Conservation (phyloP, 1,140 invertebrate species). For the Vanessa atalanta region DNA sequence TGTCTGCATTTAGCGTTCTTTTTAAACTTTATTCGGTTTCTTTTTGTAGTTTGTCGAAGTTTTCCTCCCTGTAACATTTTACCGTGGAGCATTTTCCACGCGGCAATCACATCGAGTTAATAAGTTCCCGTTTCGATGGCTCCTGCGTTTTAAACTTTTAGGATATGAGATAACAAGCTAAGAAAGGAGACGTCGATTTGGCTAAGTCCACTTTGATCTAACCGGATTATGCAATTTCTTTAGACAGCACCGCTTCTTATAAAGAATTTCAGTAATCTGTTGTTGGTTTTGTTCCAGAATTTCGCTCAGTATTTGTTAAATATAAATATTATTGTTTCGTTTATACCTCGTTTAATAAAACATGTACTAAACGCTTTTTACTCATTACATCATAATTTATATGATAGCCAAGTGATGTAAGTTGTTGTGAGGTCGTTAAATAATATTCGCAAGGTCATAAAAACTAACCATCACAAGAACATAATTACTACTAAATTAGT, state of each 20-base stretch:
- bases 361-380: no score
- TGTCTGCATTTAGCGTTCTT: slow-evolving; percentile 72
- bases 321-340: not conserved
- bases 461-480: no score
- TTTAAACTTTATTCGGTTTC: slow-evolving; percentile 71
- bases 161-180: slow-evolving; percentile 80
- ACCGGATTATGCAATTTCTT: slow-evolving; percentile 43
- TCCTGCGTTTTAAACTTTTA: slow-evolving; percentile 79
- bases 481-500: no score
- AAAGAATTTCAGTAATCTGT: slow-evolving; percentile 5
- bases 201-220: slow-evolving; percentile 69
- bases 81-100: slow-evolving; percentile 69
- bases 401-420: not conserved
- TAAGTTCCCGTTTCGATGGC: slow-evolving; percentile 79
- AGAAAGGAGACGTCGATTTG: slow-evolving; percentile 74
- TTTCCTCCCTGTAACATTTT: slow-evolving; percentile 77
- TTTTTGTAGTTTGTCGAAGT: slow-evolving; percentile 74
- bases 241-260: slow-evolving; percentile 1
- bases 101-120: slow-evolving; percentile 79
- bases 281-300: not conserved
- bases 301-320: not conserved
- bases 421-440: slow-evolving; percentile 4
- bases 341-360: no score
- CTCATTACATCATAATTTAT: not conserved
- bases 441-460: slow-evolving; percentile 21